Evolutionary conservation across 1,140 invertebrate genomes (phyloP), one percentile per base, ranked within the genome.

Genomic region (Pachyrhynchus sulphureomaculatus): DNA sequence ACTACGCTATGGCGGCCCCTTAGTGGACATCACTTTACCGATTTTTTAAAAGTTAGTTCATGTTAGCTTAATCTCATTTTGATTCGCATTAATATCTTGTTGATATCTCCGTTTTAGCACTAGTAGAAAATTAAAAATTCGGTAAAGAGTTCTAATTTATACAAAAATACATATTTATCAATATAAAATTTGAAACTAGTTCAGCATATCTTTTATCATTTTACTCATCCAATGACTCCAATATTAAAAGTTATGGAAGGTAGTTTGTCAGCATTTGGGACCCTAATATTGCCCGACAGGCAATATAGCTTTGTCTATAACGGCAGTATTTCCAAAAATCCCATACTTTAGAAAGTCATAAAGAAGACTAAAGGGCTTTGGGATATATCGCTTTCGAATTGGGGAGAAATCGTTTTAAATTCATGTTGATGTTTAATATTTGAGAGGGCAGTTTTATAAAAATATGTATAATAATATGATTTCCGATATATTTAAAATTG

Each of bases 281-380:
- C 56, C 58, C 49, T 72, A 66, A 72, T 72, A 72, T 68, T 58
- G 57, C 64, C 64, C 64, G 66, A 66, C 67, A 68, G 54, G 67
- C 67, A 64, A 71, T 71, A 69, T 69, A 68, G 66, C 71, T 69
- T 69, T 71, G 67, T 71, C 67, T 71, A 71, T 69, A 68, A 66
- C 65, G 68, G 69, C 57, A 67, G 69, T 71, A 71, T 69, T 67
- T 71, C 68, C 62, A 49, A 61, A 69, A 72, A 72, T 72, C 69
- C 69, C 69, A 71, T 72, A 71, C 71, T 72, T 72, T 72, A 71
- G 69, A 72, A 72, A 72, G 61, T 66, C 67, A 62, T 72, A 72
- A 72, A 72, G 66, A 65, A 69, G 64, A 61, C 66, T 67, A 65
- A 68, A 70, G 57, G 66, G 64, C 61, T 66, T 67, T 68, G 56